Evolutionary conservation across 2,888 invertebrate species (phyloP).

Genomic region (Leptogaster cylindrica): DNA sequence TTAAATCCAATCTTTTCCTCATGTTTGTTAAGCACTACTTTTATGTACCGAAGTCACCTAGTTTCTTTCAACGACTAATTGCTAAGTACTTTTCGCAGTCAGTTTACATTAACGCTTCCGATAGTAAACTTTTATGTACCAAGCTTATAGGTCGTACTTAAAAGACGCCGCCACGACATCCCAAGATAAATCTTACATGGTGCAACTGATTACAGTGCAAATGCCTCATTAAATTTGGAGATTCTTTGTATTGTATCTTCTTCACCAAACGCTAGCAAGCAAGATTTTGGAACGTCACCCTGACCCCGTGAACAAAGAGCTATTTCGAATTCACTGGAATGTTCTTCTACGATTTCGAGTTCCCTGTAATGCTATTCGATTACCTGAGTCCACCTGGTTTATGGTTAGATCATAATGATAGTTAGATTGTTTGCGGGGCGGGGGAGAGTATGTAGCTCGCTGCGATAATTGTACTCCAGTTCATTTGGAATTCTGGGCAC

Average conservation of each 20-base stretch:
- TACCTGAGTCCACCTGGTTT: conserved; percentile 21
- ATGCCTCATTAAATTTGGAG: no score
- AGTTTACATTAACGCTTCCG: not conserved
- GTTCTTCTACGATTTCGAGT: conserved; percentile 3
- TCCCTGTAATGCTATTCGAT: conserved; percentile 3
- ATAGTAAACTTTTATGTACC: not conserved
- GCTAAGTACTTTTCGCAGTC: no score
- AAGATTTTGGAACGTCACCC: conserved; percentile 3
- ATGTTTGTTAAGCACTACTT: no score
- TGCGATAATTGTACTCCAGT: conserved; percentile 12
- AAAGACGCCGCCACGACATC: not conserved
- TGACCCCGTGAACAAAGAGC: not conserved
- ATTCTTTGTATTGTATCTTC: no score
- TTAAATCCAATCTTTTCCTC: no score
- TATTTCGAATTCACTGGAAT: conserved; percentile 20
- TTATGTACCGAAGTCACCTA: no score
- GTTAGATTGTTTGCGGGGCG: conserved; percentile 1
- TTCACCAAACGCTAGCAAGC: no score
- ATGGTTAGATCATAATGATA: conserved; percentile 20
- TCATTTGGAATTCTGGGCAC: conserved; percentile 28
- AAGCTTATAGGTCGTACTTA: not conserved
- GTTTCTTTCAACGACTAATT: no score
- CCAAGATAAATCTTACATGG: no score
- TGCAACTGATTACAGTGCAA: no score
- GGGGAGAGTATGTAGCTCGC: not conserved